These are phyloP conservation scores for Ectropis grisescens DNA, from an alignment of 1,140 invertebrate species.

Conservation along the genomic window DNA sequence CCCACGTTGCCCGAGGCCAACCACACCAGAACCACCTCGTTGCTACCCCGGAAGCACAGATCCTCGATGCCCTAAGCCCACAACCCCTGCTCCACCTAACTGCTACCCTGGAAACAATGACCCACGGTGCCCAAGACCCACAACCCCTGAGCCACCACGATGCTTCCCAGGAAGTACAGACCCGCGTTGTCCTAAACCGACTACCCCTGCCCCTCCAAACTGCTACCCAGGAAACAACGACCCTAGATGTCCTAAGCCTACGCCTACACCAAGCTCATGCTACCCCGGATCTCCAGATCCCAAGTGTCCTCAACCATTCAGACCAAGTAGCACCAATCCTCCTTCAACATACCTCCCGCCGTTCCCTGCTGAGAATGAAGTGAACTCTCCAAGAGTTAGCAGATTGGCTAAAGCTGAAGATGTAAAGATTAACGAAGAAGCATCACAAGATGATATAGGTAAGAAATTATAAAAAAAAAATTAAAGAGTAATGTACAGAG, in stretches of 20 bases:
- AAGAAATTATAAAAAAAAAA: too few species aligned
- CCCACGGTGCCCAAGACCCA: conserved; percentile 12
- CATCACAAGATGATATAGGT: conserved; percentile 37
- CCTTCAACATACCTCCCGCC: conserved; percentile 68
- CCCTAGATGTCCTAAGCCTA: conserved; percentile 38
- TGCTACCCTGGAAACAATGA: conserved; percentile 5
- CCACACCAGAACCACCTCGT: neutral
- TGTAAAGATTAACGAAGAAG: conserved; percentile 37
- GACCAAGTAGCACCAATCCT: conserved; percentile 67
- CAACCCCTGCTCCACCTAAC: conserved; percentile 3
- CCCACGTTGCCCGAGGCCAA: conserved; percentile 7
- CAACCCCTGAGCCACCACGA: conserved; percentile 17
- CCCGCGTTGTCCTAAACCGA: conserved; percentile 31
- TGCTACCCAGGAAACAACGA: conserved; percentile 26
- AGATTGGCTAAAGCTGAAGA: conserved; percentile 29
- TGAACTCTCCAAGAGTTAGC: conserved; percentile 28
- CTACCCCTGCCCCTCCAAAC: conserved; percentile 23
- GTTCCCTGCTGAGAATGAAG: conserved; percentile 51
- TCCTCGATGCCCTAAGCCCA: conserved; percentile 6
- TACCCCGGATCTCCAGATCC: conserved; percentile 74
- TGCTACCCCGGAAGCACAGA: conserved; percentile 5
- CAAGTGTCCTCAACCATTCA: conserved; percentile 70
- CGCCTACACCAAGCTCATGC: conserved; percentile 51
- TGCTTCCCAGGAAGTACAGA: conserved; percentile 40
- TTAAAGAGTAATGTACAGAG: too few species aligned